Evolutionary conservation across 2,113 vertebrate species (phyloP).

Genomic region (Oxygymnocypris stewartii): DNA sequence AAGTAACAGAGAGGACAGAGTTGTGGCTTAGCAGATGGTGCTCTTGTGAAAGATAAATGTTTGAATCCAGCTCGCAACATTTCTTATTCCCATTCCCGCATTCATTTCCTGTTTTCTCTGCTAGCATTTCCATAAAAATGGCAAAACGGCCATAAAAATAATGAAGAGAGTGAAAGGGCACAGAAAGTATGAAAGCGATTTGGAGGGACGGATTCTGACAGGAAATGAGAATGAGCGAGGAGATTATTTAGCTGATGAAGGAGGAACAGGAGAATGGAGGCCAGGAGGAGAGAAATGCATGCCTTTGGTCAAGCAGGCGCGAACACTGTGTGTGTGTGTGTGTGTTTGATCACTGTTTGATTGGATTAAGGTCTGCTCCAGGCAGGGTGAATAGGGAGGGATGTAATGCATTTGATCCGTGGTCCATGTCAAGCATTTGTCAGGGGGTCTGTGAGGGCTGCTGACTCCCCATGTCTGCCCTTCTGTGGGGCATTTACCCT

Average conservation of each 20-base stretch:
- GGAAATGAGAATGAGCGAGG: constrained; percentile 9
- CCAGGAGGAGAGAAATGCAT: constrained; percentile 33
- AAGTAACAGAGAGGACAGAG: neutral
- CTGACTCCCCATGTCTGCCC: constrained; percentile 63
- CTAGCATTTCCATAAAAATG: constrained; percentile 23
- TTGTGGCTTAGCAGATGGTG: neutral
- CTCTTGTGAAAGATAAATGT: neutral
- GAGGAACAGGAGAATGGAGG: constrained; percentile 33
- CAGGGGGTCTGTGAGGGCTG: constrained; percentile 53
- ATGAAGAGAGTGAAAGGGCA: constrained; percentile 3
- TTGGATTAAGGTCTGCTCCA: constrained; percentile 56
- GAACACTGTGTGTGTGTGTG: constrained; percentile 42
- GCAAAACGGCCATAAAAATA: constrained; percentile 9
- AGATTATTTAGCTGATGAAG: constrained; percentile 35
- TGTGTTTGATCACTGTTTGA: constrained; percentile 49
- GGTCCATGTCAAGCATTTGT: constrained; percentile 64
- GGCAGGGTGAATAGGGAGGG: constrained; percentile 51
- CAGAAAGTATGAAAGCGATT: constrained; percentile 6
- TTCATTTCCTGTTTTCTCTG: constrained; percentile 19
- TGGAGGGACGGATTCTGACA: constrained; percentile 14
- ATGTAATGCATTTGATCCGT: constrained; percentile 61
- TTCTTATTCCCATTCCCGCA: neutral
- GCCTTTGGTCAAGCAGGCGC: constrained; percentile 45
- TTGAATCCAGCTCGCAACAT: constrained; percentile 9
- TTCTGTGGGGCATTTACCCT: constrained; percentile 46